Evolutionary conservation across 2,888 invertebrate genomes (phyloP), one percentile per base, ranked within the genome.

Genomic region (Homarus gammarus): DNA sequence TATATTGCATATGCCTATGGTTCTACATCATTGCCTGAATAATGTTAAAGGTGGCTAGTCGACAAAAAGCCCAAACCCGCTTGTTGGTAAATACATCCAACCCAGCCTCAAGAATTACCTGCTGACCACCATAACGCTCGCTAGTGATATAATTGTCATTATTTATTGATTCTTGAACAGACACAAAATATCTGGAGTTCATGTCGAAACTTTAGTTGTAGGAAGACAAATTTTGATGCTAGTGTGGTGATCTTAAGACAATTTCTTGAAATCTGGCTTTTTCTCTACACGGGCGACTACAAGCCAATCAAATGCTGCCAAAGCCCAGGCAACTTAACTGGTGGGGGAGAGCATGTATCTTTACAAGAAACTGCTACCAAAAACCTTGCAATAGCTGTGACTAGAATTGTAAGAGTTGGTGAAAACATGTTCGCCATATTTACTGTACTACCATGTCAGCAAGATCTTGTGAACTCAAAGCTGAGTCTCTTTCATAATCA

Each of bases 251-350:
- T 64, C 64, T n/a, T 27, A 44, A 64, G 64, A 64, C 12, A 27
- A 3, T 64, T 64, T 64, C 64, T 64, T 64, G 27, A 64, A 64
- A 6, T 64, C 27, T 27, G 64, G 6, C 27, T 64, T 56, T 44
- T 64, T 27, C 64, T 27, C 64, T 64, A 64, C n/a, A 27, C 5
- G 64, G 27, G 64, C 12, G 3, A 27, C 64, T 64, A 64, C 64
- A 64, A 64, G 64, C 64, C 64, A 64, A 27, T 64, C 64, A 64
- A 8, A 64, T 27, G 27, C 64, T 64, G 64, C 64, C 64, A 64
- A 64, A 64, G 27, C 64, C 27, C 27, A 8, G 31, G 64, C 27
- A 27, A 8, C 27, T 27, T 27, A 27, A 64, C 31, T 64, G 64
- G 10, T 64, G 61, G 61, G 64, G 64, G 56, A 56, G 27, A 64